A percentile compares a stretch with the other conserved stretches of the same genome.
Conservation (phyloP, 2,888 invertebrate genomes). For the Matsumyia berberina region DNA sequence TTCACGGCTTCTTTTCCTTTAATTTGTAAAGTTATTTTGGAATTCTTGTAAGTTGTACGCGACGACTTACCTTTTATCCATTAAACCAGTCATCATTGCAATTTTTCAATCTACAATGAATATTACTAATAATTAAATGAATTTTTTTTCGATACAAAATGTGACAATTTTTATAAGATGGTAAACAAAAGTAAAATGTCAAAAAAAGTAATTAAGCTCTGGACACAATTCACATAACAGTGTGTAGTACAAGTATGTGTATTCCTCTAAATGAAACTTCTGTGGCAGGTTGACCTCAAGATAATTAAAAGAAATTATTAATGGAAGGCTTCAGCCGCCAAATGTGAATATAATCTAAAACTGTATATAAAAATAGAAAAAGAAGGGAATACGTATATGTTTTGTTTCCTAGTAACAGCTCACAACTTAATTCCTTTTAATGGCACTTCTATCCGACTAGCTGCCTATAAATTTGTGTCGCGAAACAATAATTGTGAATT, state of each 20-base stretch:
- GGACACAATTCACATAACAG: constrained; percentile 26
- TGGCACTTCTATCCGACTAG: no score
- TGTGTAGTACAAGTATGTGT: constrained; percentile 11
- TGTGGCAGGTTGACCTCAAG: no score
- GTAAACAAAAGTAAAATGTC: constrained; percentile 60
- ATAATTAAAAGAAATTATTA: no score
- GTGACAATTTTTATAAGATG: constrained; percentile 49
- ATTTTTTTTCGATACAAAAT: constrained; percentile 43
- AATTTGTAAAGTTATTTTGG: constrained; percentile 78
- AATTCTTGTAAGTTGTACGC: background rate
- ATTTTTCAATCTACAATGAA: constrained; percentile 5
- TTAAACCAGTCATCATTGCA: constrained; percentile 80
- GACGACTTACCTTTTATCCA: constrained; percentile 80
- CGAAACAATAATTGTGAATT: no score
- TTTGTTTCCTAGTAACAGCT: no score
- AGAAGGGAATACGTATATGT: no score
- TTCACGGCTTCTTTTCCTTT: constrained; percentile 91
- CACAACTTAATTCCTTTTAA: no score
- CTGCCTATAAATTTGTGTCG: no score
- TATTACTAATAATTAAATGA: constrained; percentile 19
- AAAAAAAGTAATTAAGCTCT: constrained; percentile 11
- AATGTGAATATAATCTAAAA: no score
- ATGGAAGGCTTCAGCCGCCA: no score
- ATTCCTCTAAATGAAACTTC: no score
- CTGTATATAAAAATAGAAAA: no score